Base-by-base conservation (phyloP, 2,113 vertebrate genomes). In the Carassius auratus region DNA sequence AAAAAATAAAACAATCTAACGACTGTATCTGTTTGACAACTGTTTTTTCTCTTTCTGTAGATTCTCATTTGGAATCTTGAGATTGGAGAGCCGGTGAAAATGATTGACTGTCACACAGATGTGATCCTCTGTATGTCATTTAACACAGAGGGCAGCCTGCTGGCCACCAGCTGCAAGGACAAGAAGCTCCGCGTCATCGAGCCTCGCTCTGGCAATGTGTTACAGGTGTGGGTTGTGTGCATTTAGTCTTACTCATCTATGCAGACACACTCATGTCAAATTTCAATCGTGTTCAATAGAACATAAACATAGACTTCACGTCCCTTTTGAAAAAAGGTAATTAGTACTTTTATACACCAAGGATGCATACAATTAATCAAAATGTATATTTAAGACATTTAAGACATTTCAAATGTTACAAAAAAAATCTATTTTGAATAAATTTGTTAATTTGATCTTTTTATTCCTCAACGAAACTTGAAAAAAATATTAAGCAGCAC, bases 41-140 rank as follows among this genome's bases (percentile, higher is more conserved):
- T 30, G 15, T 62, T 14, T 48, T n/a, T 57, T 6, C 1, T 78
- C 26, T 26, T n/a, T 14, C 45, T 76, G 0, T 92, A 99, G 98
- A 95, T 99, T 76, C 95, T 99, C 86, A 99, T 99, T 92, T 99
- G 98, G 98, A 99, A 99, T 94, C 94, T 99, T 93, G 97, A 99
- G 12, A 92, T 96, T 0, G 98, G 97, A 0, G 98, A 99, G 89
- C 97, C 98, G 0, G 97, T 99, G 91, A 99, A 99, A 89, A 99
- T 99, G 98, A 98, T 99, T 0, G 98, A 99, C 91, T 99, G 98
- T 91, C 98, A 99, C 94, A 91, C 94, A 0, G 98, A 99, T 0
- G 98, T 99, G 90, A 96, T 99, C 93, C 96, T 99, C 85, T 98
- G 96, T 93, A 94, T 99, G 97, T 98, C 97, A 89, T 99, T 99